A percentile compares a stretch with the other conserved stretches of the same genome.
phyloP scores from a whole-genome alignment of 2,888 invertebrate species.

The Acanthoscelides obtectus region DNA sequence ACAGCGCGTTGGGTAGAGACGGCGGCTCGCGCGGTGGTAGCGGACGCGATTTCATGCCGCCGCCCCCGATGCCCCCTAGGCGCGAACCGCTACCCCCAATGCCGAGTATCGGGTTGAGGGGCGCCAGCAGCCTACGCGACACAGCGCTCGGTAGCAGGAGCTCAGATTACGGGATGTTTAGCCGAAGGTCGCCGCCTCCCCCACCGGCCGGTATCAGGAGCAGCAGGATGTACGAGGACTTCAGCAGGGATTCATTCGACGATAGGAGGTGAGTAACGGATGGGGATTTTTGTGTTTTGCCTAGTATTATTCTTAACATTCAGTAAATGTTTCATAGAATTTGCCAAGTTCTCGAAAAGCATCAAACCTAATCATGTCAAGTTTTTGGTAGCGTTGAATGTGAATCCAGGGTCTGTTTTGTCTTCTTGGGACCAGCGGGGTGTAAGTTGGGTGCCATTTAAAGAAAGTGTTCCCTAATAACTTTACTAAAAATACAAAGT shows the following conservation, averaged over 20 bases:
- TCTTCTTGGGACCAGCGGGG: too few relatives aligned
- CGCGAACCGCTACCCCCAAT: slow-evolving; percentile 74
- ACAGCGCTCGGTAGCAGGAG: slow-evolving; percentile 54
- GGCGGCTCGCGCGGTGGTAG: slow-evolving; percentile 46
- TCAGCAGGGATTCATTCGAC: slow-evolving; percentile 83
- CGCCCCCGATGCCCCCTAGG: slow-evolving; percentile 65
- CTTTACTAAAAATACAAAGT: too few relatives aligned
- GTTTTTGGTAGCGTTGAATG: neutral
- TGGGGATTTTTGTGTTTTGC: slow-evolving; percentile 1
- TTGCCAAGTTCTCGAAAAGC: too few relatives aligned
- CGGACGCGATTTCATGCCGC: slow-evolving; percentile 64
- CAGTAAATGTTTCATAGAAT: neutral
- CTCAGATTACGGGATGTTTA: slow-evolving; percentile 74
- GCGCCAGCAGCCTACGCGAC: slow-evolving; percentile 63
- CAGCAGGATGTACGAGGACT: slow-evolving; percentile 78
- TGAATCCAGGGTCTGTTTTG: neutral
- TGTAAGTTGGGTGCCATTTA: too few relatives aligned
- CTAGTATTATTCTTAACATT: neutral
- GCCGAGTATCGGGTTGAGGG: slow-evolving; percentile 52
- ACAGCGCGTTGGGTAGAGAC: slow-evolving; percentile 53
- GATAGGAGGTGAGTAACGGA: slow-evolving; percentile 64
- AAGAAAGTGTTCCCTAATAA: neutral
- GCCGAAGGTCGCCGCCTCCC: slow-evolving; percentile 76
- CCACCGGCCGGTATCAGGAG: slow-evolving; percentile 40
- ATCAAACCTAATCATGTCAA: neutral